phyloP scores from a whole-genome alignment of 92 coral and sea anemone genomes.

The Virgularia gustaviana region DNA sequence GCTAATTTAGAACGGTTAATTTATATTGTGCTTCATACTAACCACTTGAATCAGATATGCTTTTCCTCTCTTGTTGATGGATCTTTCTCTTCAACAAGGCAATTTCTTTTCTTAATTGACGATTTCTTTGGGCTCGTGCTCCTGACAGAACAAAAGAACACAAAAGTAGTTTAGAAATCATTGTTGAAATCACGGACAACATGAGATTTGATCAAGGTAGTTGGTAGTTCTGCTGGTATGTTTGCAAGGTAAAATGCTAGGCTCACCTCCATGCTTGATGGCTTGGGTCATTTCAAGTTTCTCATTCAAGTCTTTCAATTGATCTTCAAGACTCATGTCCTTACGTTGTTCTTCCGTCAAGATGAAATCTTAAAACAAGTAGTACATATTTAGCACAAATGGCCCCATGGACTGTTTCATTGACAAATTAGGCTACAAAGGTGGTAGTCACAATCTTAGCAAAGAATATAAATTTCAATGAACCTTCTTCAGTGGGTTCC shows the following conservation, averaged over 20 bases:
- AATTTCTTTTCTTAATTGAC: slow-evolving; percentile 82
- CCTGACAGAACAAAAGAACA: too few relatives aligned
- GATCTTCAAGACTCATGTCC: slow-evolving; percentile 94
- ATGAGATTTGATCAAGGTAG: not conserved
- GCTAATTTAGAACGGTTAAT: too few relatives aligned
- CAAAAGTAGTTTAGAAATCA: not conserved
- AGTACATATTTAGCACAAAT: not conserved
- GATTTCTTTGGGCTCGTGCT: slow-evolving; percentile 82
- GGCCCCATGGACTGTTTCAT: too few relatives aligned
- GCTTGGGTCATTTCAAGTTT: slow-evolving; percentile 99
- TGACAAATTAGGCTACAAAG: too few relatives aligned
- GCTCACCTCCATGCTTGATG: slow-evolving; percentile 87
- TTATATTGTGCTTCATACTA: slow-evolving; percentile 42
- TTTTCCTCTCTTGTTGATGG: slow-evolving; percentile 67
- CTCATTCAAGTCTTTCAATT: slow-evolving; percentile 79
- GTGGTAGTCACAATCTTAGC: too few relatives aligned
- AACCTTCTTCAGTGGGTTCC: slow-evolving; percentile 97
- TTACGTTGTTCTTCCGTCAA: slow-evolving; percentile 88
- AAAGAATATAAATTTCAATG: too few relatives aligned
- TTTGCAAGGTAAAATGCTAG: too few relatives aligned
- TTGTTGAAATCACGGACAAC: not conserved
- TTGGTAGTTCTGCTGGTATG: too few relatives aligned
- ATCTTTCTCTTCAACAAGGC: slow-evolving; percentile 82
- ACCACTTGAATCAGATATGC: slow-evolving; percentile 89
- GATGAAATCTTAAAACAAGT: slow-evolving; percentile 71